A percentile compares a stretch with the other conserved stretches of the same genome.
Conservation (phyloP, 2,113 vertebrate species). For the Toxostoma redivivum region DNA sequence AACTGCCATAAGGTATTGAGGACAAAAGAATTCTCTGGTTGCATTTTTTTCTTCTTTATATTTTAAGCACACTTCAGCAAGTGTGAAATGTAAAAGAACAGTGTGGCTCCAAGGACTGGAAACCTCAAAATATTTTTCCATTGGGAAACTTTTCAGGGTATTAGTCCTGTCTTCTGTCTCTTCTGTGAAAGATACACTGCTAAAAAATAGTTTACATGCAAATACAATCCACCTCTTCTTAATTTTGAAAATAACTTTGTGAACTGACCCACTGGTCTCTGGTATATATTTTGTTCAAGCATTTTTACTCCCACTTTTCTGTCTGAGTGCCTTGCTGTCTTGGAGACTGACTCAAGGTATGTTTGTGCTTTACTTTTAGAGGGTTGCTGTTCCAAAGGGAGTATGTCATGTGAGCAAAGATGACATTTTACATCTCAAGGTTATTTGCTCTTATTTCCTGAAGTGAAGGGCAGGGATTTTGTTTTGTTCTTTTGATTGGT, state of each 20-base stretch:
- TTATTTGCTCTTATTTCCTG: background rate
- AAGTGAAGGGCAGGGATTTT: background rate
- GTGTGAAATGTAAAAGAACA: background rate
- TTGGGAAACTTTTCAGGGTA: background rate
- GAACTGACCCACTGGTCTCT: background rate
- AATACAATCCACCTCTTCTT: background rate
- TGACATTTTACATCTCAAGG: background rate
- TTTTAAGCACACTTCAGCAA: background rate
- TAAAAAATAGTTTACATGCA: background rate
- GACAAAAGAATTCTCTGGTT: background rate
- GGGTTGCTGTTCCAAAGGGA: background rate
- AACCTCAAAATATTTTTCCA: background rate
- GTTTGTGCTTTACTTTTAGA: background rate
- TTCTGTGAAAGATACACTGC: background rate
- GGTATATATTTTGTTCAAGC: background rate
- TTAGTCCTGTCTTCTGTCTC: background rate
- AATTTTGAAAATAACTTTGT: background rate
- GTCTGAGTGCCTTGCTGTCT: background rate
- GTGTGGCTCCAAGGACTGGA: background rate
- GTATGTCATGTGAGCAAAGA: background rate
- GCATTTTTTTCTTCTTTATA: background rate
- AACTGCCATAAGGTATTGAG: background rate
- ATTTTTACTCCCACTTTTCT: background rate
- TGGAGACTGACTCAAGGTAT: background rate
- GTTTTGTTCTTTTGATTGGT: background rate